Conservation (phyloP, 2,888 invertebrate species). For the Tachina grossa region DNA sequence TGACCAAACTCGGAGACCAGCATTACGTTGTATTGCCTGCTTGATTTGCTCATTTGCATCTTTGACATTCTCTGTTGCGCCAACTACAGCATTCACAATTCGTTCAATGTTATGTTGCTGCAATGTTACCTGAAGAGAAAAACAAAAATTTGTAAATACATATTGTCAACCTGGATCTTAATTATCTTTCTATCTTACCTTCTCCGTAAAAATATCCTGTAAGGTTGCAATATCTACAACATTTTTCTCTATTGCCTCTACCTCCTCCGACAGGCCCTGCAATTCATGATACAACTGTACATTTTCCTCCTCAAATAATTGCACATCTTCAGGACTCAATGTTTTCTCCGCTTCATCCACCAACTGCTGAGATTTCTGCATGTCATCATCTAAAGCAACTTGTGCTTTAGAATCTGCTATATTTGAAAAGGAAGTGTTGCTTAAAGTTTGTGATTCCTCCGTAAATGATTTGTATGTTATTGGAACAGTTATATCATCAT, state of each 20-base stretch:
- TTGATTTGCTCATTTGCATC: conserved; percentile 98
- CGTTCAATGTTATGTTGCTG: conserved; percentile 97
- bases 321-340: conserved; percentile 93
- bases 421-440: conserved; percentile 39
- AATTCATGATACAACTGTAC: conserved; percentile 92
- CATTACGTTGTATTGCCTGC: conserved; percentile 98
- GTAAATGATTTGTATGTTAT: conserved; percentile 47
- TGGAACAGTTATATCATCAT: conserved; percentile 61
- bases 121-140: conserved; percentile 87
- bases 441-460: conserved; percentile 10
- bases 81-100: conserved; percentile 93
- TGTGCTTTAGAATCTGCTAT: conserved; percentile 67
- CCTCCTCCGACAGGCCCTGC: conserved; percentile 94
- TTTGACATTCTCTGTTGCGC: conserved; percentile 96
- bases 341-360: conserved; percentile 81
- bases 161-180: not conserved
- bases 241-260: conserved; percentile 94
- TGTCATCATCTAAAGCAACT: conserved; percentile 80
- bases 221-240: conserved; percentile 97
- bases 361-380: conserved; percentile 78
- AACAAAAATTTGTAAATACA: conserved; percentile 4
- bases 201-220: conserved; percentile 98
- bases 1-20: conserved; percentile 96
- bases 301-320: conserved; percentile 97
- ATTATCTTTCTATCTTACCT: conserved; percentile 83